Conservation (phyloP, 1,140 invertebrate genomes). For the Lepeophtheirus salmonis region DNA sequence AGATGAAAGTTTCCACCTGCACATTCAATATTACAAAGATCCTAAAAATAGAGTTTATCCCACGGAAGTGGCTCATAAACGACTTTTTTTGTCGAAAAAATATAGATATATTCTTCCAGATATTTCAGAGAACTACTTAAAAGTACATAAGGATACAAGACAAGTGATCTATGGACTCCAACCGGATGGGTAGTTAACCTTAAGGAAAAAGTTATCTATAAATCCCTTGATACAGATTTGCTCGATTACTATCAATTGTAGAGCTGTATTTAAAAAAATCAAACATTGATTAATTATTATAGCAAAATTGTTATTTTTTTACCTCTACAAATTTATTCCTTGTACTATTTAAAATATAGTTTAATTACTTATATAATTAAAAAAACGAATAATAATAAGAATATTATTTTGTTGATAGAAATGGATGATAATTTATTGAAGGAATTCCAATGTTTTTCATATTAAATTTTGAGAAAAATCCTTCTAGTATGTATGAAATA, state of each 20-base stretch:
- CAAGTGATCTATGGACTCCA: slow-evolving; percentile 85
- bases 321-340: too few species aligned
- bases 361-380: too few species aligned
- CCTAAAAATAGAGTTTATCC: slow-evolving; percentile 73
- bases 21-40: slow-evolving; percentile 72
- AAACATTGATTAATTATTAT: too few species aligned
- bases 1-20: slow-evolving; percentile 69
- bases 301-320: too few species aligned
- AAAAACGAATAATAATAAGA: too few species aligned
- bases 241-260: slow-evolving; percentile 39
- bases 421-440: too few species aligned
- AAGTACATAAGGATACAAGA: slow-evolving; percentile 63
- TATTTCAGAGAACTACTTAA: slow-evolving; percentile 51
- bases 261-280: too few species aligned
- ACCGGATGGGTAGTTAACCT: slow-evolving; percentile 85
- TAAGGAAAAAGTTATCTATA: slow-evolving; percentile 65
- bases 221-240: slow-evolving; percentile 55
- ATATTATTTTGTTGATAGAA: too few species aligned
- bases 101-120: slow-evolving; percentile 76
- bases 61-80: slow-evolving; percentile 57
- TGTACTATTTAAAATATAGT: too few species aligned
- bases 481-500: too few species aligned
- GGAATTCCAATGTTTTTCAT: too few species aligned
- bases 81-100: slow-evolving; percentile 65
- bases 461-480: too few species aligned